Evolutionary conservation across 2,113 vertebrate genomes (phyloP).

Genomic region (Macroglossus sobrinus): DNA sequence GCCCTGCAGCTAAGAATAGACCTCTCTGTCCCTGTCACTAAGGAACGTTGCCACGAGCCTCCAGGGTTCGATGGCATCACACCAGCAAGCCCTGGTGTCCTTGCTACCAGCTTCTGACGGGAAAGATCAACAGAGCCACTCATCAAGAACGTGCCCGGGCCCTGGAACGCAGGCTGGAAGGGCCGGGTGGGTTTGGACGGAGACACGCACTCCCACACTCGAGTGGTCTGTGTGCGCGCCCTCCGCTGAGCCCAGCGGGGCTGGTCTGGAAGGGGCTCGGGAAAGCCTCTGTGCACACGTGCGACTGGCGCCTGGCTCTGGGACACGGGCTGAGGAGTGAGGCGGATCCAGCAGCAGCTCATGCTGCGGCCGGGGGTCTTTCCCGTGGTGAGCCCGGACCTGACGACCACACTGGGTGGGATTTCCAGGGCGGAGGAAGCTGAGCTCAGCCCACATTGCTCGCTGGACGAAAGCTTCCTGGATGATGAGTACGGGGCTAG

Average conservation of each 20-base stretch:
- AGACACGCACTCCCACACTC: fast-evolving
- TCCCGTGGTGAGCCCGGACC: fast-evolving
- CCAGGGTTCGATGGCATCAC: too few species aligned
- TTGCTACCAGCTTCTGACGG: not conserved
- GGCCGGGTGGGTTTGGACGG: not conserved
- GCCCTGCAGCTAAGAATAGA: not conserved
- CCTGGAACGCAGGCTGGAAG: not conserved
- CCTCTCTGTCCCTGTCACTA: not conserved
- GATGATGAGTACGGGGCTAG: not conserved
- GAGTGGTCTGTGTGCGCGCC: not conserved
- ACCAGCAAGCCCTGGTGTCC: not conserved
- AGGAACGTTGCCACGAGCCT: not conserved
- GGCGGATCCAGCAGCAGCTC: fast-evolving
- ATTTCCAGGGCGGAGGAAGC: fast-evolving
- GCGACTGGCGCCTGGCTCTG: not conserved
- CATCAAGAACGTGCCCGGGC: not conserved
- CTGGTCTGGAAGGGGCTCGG: not conserved
- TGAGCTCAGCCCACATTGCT: too few species aligned
- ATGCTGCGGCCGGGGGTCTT: not conserved
- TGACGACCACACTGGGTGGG: too few species aligned
- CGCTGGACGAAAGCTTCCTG: fast-evolving
- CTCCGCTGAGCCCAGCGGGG: not conserved
- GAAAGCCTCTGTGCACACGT: not conserved
- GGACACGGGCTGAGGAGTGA: not conserved
- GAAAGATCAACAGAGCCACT: not conserved